Evolutionary conservation across 2,797 vertebrate species (phyloP), one percentile per base, ranked within the genome.

Genomic region (Periophthalmus magnuspinnatus): DNA sequence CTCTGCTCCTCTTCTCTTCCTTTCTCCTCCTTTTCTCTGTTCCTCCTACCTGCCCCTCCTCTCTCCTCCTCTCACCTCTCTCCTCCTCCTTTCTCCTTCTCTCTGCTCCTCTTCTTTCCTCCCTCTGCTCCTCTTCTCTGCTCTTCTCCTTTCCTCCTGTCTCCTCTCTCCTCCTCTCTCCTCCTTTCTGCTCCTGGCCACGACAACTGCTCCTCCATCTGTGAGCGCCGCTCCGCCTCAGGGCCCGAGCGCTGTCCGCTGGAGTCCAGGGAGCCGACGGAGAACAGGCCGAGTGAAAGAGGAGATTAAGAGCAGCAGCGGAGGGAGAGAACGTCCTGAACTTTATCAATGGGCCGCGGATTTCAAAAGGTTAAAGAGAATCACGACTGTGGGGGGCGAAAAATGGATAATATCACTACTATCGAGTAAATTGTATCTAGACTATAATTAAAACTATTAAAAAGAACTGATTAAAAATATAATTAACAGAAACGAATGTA

Each of bases 191-290:
- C 88, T 89, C 88, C 85, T 41, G 50, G 85, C 90, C 90, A 89
- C 88, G 85, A 75, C 90, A 87, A 92, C 91, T 91, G 90, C 68
- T 88, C 81, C 67, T 86, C 93, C 93, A 94, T 94, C 93, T 94
- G 93, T 89, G 75, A 80, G 79, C 72, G 85, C 84, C 79, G 78
- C 45, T 36, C 70, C 63, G 88, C 90, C 91, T 82, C 73, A 22
- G 79, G 86, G 80, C 79, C 80, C 73, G 59, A 13, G 33, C 13
- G 54, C 8, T 78, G 79, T 85, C 80, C 80, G 80, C 74, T 78
- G n/a, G n/a, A 28, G n/a, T 21, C 8, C 48, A 50, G 6, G 17
- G 19, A 61, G 58, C 32, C 59, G 7, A 3, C 19, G 55, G 65
- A 65, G 74, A 9, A 45, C 70, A 70, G 74, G 50, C 16, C 64